Evolutionary conservation across 2,888 invertebrate species (phyloP), one percentile per base, ranked within the genome.

Genomic region (Netelia inedita): DNA sequence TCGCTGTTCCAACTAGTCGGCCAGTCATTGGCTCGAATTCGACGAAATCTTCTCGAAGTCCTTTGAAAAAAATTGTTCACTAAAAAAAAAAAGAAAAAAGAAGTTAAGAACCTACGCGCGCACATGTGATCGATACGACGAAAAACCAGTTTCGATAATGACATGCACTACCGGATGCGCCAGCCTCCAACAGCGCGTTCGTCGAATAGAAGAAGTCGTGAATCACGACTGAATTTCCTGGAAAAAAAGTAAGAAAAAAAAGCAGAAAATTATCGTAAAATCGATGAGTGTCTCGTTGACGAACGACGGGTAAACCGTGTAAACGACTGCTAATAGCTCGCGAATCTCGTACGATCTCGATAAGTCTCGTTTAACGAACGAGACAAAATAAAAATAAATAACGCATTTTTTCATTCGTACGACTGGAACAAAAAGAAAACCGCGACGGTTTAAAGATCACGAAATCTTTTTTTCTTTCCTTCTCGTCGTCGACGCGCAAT

Each of bases 391-490:
- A 9, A 61, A 76, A 41, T 5, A 9, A 1, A 46, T 46, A 6
- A 46, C 10, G 14, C 46, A 11, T 46, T 11, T 46, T 9, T 14
- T 14, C 14, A 8, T 61, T 61, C 14, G 10, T 11, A 14, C 14
- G 21, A 23, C 35, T 14, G 3, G 14, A 28, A 6, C 63, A 63
- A 8, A n/a, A n/a, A 28, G 35, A 63, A n/a, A 57, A 16, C 69
- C 61, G 73, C 46, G 71, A 50, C 65, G 69, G 66, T 83, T 83
- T 86, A 80, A 74, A 81, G 76, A 71, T 78, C 81, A 86, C 87
- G 86, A 87, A 88, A 88, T 82, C 85, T 71, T 79, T 86, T 79
- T 73, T 84, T 78, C 80, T n/a, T 23, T 72, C 41, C 69, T 81
- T 80, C 85, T 85, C 73, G 79, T 73, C 72, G 23, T 75, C 76